Conservation (phyloP, 2,888 invertebrate genomes). For the Ethmia dodecea region DNA sequence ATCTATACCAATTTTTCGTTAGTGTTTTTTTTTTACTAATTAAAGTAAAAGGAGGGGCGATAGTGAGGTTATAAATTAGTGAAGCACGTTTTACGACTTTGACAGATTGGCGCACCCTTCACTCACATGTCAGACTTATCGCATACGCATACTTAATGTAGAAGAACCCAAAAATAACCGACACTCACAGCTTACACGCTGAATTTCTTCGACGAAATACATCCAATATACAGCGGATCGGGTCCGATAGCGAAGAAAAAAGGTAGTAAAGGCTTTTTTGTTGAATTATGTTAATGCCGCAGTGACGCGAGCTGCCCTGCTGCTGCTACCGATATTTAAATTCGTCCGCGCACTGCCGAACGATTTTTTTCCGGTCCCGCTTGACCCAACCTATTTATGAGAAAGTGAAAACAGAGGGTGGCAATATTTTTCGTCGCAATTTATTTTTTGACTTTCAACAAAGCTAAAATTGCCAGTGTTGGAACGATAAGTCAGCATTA, state of each 20-base stretch:
- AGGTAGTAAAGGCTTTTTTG: conserved; percentile 54
- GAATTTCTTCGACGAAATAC: conserved; percentile 37
- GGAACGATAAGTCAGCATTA: conserved; percentile 12
- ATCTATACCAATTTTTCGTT: conserved; percentile 6
- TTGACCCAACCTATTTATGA: conserved; percentile 38
- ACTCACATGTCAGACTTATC: conserved; percentile 1
- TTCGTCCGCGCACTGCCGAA: conserved; percentile 44
- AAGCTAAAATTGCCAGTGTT: conserved; percentile 16
- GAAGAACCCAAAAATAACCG: not conserved
- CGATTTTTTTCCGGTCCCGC: conserved; percentile 39
- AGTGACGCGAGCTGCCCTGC: conserved; percentile 55
- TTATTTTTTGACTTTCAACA: conserved; percentile 17
- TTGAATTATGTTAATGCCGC: conserved; percentile 68
- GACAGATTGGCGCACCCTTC: too few relatives aligned
- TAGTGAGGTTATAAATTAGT: conserved; percentile 8
- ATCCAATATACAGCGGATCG: conserved; percentile 55
- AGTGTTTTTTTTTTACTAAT: conserved; percentile 5
- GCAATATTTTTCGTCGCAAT: conserved; percentile 29
- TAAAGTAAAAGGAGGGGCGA: conserved; percentile 9
- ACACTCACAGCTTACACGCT: not conserved
- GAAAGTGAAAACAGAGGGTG: conserved; percentile 32
- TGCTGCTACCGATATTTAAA: conserved; percentile 65
- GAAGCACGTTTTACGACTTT: conserved; percentile 7
- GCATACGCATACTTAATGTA: not conserved
- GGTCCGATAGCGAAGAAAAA: conserved; percentile 52